These are phyloP conservation scores for Pituophis catenifer DNA, from an alignment of 2,113 vertebrate genomes.

Conservation along the genomic window DNA sequence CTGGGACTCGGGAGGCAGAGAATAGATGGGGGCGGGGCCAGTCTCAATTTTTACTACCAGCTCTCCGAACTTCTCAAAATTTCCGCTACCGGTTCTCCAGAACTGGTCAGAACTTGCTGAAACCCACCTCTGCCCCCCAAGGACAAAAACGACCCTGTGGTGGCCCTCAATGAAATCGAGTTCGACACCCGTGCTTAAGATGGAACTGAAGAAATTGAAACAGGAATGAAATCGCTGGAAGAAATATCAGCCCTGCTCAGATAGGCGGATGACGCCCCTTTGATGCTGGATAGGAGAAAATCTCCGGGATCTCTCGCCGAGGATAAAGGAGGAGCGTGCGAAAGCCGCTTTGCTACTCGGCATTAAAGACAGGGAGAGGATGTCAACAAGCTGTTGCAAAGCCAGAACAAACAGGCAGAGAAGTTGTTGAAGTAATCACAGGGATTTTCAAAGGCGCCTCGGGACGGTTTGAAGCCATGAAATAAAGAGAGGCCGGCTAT, in stretches of 20 bases:
- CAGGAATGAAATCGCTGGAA: neutral
- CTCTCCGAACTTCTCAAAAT: no score
- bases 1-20: no score
- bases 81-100: no score
- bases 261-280: neutral
- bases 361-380: neutral
- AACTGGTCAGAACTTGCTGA: no score
- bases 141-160: no score
- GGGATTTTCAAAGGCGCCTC: neutral
- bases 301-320: neutral
- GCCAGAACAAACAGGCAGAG: neutral
- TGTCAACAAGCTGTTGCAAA: neutral
- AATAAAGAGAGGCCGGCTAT: neutral
- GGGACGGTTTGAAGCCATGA: neutral
- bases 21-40: no score
- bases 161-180: no score
- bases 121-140: no score
- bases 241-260: neutral
- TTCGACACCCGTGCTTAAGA: no score
- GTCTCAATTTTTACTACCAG: no score
- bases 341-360: neutral
- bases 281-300: neutral
- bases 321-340: neutral
- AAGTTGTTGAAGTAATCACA: neutral
- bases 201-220: neutral